Percentiles rank a stretch among this genome's conserved stretches.
These are phyloP conservation scores for Alectura lathami DNA, from an alignment of 2,113 vertebrate species.

Conservation along the genomic window DNA sequence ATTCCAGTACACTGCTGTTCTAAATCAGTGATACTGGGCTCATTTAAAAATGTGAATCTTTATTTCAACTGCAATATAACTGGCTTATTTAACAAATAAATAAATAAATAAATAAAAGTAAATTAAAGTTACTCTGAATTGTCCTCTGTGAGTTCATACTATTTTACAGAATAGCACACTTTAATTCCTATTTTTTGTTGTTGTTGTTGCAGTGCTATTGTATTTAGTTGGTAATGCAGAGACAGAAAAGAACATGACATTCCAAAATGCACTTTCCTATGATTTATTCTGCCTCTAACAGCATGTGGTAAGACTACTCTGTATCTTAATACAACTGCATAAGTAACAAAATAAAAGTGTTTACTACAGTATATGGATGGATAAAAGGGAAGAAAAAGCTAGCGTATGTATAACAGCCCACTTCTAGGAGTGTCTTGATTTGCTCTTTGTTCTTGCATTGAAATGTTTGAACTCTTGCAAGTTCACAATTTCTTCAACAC, in stretches of 20 bases:
- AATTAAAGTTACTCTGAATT: neutral
- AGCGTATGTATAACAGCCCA: neutral
- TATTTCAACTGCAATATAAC: conserved; percentile 39
- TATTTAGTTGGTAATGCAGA: conserved; percentile 66
- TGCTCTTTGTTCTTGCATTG: neutral
- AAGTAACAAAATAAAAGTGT: conserved; percentile 6
- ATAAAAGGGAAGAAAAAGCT: neutral
- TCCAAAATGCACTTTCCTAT: conserved; percentile 51
- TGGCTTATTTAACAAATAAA: conserved; percentile 5
- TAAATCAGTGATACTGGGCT: neutral
- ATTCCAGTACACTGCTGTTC: neutral
- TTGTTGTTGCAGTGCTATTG: conserved; percentile 27
- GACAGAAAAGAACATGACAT: conserved; percentile 63
- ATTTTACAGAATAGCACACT: conserved; percentile 38
- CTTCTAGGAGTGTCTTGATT: neutral
- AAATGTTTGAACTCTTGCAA: neutral
- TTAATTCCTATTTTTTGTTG: conserved; percentile 52
- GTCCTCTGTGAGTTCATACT: conserved; percentile 20
- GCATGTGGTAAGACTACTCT: conserved; percentile 16
- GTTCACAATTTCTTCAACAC: neutral
- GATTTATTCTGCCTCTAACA: conserved; percentile 50
- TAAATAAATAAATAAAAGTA: neutral
- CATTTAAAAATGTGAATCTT: neutral
- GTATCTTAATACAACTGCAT: conserved; percentile 5
- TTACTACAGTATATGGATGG: neutral